phyloP scores from a whole-genome alignment of 2,797 vertebrate species.

The Moxostoma hubbsi region DNA sequence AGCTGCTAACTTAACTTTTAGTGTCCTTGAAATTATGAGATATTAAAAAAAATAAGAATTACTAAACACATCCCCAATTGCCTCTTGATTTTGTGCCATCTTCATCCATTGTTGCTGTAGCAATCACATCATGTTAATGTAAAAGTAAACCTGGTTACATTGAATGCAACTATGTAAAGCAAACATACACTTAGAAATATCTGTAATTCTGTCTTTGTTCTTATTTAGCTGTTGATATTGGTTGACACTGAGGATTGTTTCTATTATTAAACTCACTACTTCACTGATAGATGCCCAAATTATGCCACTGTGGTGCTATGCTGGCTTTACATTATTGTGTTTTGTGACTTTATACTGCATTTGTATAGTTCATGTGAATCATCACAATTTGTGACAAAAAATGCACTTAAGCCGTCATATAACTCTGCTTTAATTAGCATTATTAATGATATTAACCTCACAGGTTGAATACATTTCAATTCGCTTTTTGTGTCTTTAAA shows the following conservation, averaged over 20 bases:
- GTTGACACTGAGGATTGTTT: constrained; percentile 5
- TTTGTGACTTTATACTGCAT: constrained; percentile 45
- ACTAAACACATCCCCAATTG: not conserved
- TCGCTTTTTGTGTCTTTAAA: constrained; percentile 24
- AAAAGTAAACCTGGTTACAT: constrained; percentile 20
- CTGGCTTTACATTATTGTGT: constrained; percentile 44
- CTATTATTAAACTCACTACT: not conserved
- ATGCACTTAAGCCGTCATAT: constrained; percentile 45
- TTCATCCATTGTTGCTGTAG: constrained; percentile 16
- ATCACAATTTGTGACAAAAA: constrained; percentile 31
- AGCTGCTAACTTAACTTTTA: constrained; percentile 10
- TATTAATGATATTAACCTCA: constrained; percentile 48
- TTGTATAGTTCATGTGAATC: constrained; percentile 53
- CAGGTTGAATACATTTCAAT: constrained; percentile 34
- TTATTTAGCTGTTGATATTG: not conserved
- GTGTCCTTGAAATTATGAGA: constrained; percentile 40
- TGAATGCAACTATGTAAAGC: constrained; percentile 46
- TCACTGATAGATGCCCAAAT: not conserved
- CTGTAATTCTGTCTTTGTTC: constrained; percentile 13
- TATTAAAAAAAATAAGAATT: not conserved
- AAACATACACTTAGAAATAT: constrained; percentile 32
- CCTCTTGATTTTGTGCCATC: constrained; percentile 11
- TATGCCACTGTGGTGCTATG: constrained; percentile 27
- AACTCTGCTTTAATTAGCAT: constrained; percentile 55
- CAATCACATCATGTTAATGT: constrained; percentile 18